Base-by-base conservation (phyloP, 2,888 invertebrate species). In the Cerceris rybyensis region DNA sequence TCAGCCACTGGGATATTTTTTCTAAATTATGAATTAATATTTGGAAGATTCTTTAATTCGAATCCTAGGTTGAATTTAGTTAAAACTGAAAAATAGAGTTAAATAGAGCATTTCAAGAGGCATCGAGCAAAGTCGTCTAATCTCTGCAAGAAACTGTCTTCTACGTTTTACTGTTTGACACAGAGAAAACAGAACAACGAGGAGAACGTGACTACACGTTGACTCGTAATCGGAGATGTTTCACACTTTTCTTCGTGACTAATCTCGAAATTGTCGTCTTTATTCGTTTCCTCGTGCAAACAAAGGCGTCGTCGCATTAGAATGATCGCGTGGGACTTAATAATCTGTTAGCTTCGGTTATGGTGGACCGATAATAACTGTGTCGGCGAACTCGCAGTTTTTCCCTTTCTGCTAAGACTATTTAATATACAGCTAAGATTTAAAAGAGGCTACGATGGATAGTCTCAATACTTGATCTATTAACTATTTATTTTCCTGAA, bases 251-350 rank as follows among this genome's bases (percentile, higher is more conserved):
- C n/a, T 57, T 16, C 59, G 28, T 57, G 58, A 59, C 46, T 59
- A 49, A 74, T 68, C 64, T n/a, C 43, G 43, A 8, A 16, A 16
- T 43, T 9, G 39, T 7, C 16, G 49, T 28, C 70, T 39, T 67
- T 14, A 28, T 16, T 11, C 55, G 57, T 7, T 67, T 58, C 13
- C 9, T 54, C 17, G 46, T 41, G 43, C 57, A 65, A 75, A 63
- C 65, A 59, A 52, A 69, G 7, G 50, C 28, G 6, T 11, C 49
- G 14, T n/a, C n/a, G 68, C 11, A 39, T 9, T 16, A 16, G 52
- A 42, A 42, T 61, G 57, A 43, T 61, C 7, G 72, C 66, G 75
- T 72, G 55, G 72, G 75, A 75, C 46, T 65, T 7, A 55, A 70
- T 28, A 58, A 46, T 61, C 17, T 14, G 28, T 11, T 46, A 28